Conservation (phyloP, 2,113 vertebrate species). For the Mus pahari region DNA sequence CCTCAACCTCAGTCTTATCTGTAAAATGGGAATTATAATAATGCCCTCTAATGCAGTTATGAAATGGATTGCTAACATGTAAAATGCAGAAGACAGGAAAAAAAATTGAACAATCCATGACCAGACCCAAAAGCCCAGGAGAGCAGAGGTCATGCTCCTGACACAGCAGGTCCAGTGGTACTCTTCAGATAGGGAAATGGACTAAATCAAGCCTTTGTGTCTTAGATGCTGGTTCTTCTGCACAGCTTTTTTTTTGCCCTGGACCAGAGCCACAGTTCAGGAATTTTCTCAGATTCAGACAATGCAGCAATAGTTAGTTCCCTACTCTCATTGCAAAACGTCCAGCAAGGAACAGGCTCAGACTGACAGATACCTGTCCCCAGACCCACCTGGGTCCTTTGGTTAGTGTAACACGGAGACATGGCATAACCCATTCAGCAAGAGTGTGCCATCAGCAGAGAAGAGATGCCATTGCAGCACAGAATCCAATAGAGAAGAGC, state of each 20-base stretch:
- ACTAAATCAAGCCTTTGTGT: not conserved
- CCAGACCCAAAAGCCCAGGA: not conserved
- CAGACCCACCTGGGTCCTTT: not conserved
- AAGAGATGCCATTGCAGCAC: not conserved
- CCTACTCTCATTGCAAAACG: not conserved
- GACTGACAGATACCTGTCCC: not conserved
- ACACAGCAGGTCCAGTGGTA: not conserved
- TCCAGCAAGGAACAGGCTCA: not conserved
- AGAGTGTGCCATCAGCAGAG: not conserved
- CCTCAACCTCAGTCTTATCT: not conserved
- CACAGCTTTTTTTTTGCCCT: not conserved
- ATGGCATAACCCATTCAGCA: not conserved
- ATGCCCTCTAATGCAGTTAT: not conserved
- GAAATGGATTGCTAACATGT: not conserved
- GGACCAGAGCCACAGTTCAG: not conserved
- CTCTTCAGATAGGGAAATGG: not conserved
- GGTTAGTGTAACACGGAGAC: not conserved
- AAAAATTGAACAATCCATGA: not conserved
- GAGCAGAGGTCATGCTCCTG: not conserved
- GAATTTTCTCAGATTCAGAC: not conserved
- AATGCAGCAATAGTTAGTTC: not conserved
- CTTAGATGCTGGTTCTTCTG: not conserved
- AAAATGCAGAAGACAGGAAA: not conserved
- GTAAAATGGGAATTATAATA: slow-evolving; percentile 5
- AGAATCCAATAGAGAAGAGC: slow-evolving; percentile 52